Base-by-base conservation (phyloP, 1,140 invertebrate species). In the Heliconius melpomene region DNA sequence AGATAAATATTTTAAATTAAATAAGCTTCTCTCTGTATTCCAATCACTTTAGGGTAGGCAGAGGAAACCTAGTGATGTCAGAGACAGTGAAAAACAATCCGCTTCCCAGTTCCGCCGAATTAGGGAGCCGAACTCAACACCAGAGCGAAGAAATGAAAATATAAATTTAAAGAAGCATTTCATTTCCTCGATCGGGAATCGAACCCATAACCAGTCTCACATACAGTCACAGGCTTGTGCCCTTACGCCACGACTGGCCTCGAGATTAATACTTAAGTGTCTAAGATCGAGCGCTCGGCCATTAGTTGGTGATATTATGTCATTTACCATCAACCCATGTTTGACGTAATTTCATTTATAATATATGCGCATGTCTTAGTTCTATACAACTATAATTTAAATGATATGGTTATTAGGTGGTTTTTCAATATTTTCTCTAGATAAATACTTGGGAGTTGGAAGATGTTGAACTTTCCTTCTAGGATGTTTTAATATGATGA, bases 321-420 rank as follows among this genome's bases (percentile, higher is more conserved):
- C 29, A 74, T 74, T 50, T 74, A 60, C 52, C 29, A 75, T 13
- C 26, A 57, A 9, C 60, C 32, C 52, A 3, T 75, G 74, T 38
- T 38, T 75, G 54, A 60, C 23, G 38, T 60, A 75, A 75, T 66
- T 75, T 75, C 54, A 38, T 36, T 75, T 66, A 75, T 75, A 75
- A 40, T 20, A 66, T 75, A 66, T 66, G 60, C 60, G n/a, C 23
- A 16, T 66, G 23, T 66, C 23, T 66, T 29, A 23, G 60, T 66
- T 7, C 13, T 29, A 13, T 66, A 66, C 60, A 29, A 66, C 9
- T 66, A 66, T 26, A 57, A 23, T 57, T 57, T 57, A n/a, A 57
- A 57, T 57, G 54, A 23, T 23, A 57, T 20, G 54, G 20, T 20
- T 57, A 57, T 57, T 57, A 57, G 54, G 20, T 1, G 8, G 20